Percentiles rank a stretch among this genome's conserved stretches.
Conservation (phyloP, 2,797 vertebrate species). For the Apogon hyalosoma region DNA sequence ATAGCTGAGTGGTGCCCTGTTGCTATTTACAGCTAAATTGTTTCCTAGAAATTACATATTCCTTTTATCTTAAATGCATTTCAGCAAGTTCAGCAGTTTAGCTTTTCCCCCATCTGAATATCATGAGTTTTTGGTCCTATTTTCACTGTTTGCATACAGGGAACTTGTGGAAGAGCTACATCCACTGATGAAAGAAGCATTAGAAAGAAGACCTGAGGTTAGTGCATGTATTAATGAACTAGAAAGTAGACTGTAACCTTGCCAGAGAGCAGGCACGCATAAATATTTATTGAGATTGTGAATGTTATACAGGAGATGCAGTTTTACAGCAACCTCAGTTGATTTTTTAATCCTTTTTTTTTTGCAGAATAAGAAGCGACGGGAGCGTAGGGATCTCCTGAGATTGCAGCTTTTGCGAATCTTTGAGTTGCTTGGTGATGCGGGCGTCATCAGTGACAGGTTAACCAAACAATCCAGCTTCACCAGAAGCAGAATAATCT, state of each 20-base stretch:
- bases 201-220: constrained; percentile 98
- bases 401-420: constrained; percentile 94
- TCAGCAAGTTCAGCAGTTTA: background rate
- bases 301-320: no score
- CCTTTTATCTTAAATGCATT: constrained; percentile 28
- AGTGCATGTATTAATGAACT: background rate
- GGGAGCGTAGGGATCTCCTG: constrained; percentile 93
- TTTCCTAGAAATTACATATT: constrained; percentile 28
- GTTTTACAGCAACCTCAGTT: no score
- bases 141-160: constrained; percentile 72
- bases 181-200: constrained; percentile 97
- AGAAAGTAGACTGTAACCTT: background rate
- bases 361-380: constrained; percentile 94
- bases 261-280: background rate
- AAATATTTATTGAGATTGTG: no score
- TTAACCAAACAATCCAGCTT: constrained; percentile 56
- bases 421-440: constrained; percentile 96
- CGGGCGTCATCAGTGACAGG: constrained; percentile 98
- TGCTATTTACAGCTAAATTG: constrained; percentile 36
- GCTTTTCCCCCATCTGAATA: background rate
- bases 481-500: background rate
- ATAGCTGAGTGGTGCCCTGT: constrained; percentile 36
- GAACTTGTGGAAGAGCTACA: constrained; percentile 97
- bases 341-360: no score
- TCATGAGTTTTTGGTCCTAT: background rate